Base-by-base conservation (phyloP, 2,888 invertebrate genomes). In the Macaria liturata region DNA sequence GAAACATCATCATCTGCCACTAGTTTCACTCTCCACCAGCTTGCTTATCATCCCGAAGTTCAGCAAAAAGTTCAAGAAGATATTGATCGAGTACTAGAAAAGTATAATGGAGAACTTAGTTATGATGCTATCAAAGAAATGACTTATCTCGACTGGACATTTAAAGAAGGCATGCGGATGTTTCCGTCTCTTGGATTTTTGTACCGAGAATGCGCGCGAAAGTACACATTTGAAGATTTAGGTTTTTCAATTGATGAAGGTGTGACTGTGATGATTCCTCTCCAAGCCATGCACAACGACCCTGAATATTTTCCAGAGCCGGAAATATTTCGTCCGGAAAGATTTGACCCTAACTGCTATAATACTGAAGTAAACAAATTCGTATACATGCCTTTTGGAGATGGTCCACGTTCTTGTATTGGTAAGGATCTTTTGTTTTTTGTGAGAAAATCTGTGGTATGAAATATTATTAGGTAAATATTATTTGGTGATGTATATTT, bases 141-240 rank as follows among this genome's bases (percentile, higher is more conserved):
- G 49, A 31, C 40, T n/a, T 42, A 49, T 4, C 42, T 49, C 4
- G 42, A 49, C 5, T 42, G 49, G 31, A 49, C 49, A 3, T 40
- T 42, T 30, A 31, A 49, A 30, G 48, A 49, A 32, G 49, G 31
- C 40, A 49, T 49, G 49, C 31, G 49, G 9, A 49, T 49, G 42
- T 49, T 49, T 5, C 49, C 42, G 3, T 49, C 49, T 9, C 49
- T 42, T 0, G 49, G 49, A 5, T 49, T 32, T 6, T 39, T 49
- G 5, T 49, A 49, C 4, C 49, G 49, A 6, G 32, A 42, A 4
- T 49, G 31, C 4, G 40, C 49, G 40, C 40, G n/a, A 1, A 40
- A 42, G 4, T 49, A 49, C 5, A 49, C 9, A 0, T 42, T 49
- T n/a, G 6, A 49, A 4, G 40, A 42, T 3, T 6, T 49, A 3